Percentiles rank a stretch among this genome's conserved stretches.
Evolutionary conservation across 2,797 vertebrate species (phyloP).

Genomic region (Champsocephalus gunnari): DNA sequence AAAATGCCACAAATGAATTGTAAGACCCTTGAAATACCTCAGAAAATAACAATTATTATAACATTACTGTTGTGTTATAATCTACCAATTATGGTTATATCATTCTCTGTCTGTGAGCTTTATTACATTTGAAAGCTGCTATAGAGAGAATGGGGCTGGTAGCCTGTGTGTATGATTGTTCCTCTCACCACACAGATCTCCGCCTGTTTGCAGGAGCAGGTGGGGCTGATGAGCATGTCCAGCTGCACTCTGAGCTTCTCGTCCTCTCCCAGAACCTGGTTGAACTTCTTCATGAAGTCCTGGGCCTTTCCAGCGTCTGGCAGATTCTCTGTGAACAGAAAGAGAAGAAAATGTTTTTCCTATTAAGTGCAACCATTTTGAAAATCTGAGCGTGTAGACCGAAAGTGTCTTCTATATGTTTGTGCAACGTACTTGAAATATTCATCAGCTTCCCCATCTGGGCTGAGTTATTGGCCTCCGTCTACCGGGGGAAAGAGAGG

Average conservation of each 20-base stretch:
- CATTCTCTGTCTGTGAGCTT: no score
- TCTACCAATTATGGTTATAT: no score
- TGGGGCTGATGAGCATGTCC: constrained; percentile 95
- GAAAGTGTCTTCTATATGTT: background rate
- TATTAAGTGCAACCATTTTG: background rate
- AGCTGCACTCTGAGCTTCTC: constrained; percentile 95
- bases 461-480: constrained; percentile 93
- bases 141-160: background rate
- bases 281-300: constrained; percentile 99
- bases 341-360: background rate
- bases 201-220: constrained; percentile 98
- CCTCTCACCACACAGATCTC: constrained; percentile 97
- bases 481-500: constrained; percentile 80
- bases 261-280: constrained; percentile 97
- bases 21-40: no score
- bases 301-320: constrained; percentile 98
- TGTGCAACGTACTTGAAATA: constrained; percentile 92
- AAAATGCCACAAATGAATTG: no score
- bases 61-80: no score
- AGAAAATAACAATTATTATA: no score
- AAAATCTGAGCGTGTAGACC: background rate
- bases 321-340: constrained; percentile 90
- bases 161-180: constrained; percentile 1
- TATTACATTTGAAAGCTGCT: no score
- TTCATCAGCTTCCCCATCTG: constrained; percentile 99